Evolutionary conservation across 2,888 invertebrate genomes (phyloP), one percentile per base, ranked within the genome.

Genomic region (Autographa gamma): DNA sequence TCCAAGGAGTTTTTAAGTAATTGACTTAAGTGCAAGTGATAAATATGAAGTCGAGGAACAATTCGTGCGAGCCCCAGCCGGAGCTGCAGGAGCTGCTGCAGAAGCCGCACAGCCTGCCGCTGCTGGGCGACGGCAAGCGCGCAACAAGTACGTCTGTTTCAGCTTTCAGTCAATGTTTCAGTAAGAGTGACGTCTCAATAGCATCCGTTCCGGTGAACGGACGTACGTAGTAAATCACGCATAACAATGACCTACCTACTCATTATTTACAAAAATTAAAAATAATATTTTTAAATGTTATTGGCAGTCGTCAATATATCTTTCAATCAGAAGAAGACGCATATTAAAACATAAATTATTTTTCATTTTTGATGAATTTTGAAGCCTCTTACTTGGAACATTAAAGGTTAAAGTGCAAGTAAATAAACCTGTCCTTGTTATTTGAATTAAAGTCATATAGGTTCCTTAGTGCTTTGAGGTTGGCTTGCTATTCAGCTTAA

Each of bases 51-150:
- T 78, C 91, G 38, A 91, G 85, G 73, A 88, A 79, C 71, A 91
- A 89, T 25, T 88, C 89, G 32, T 58, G 79, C 43, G 87, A 84
- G 69, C 83, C 87, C 60, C 92, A 89, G 84, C 90, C 94, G 38
- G 95, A 95, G 89, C 88, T 95, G 79, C 91, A 95, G 85, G 95
- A 94, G 80, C 83, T 95, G 74, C 89, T 95, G 69, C 93, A 93
- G 82, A 94, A 93, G 79, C 92, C 93, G 31, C 85, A 83, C 82
- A 87, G 88, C 80, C 84, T 89, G 63, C 87, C 89, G 66, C 86
- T 91, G 59, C 72, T 90, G 38, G 81, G 84, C 16, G 90, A 90
- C 63, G 90, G 83, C 79, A 93, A 90, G 84, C 88, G 86, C 72
- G 88, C 88, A 77, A 91, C 92, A 92, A 91, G 95, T 95, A 93